Base-by-base conservation (phyloP, 2,113 vertebrate genomes). In the Pimephales promelas region DNA sequence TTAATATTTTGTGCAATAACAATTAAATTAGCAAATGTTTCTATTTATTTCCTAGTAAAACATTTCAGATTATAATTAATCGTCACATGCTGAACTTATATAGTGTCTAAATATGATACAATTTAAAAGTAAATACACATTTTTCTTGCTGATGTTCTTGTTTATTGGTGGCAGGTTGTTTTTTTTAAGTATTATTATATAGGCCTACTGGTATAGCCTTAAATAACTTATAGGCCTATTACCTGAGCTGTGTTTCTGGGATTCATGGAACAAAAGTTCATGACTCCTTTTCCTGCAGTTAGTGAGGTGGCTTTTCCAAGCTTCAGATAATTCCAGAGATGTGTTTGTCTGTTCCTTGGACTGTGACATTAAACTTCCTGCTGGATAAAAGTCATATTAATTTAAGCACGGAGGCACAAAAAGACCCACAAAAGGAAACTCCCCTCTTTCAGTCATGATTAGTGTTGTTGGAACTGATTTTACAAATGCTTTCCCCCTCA, bases 301-400 rank as follows among this genome's bases (percentile, higher is more conserved):
- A 34, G 62, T 68, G 64, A 36, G 18, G 18, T 40, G 68, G 10
- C 45, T 71, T 71, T 71, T 71, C 68, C 68, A 22, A 68, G 64
- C 31, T 71, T 71, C 11, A 45, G 68, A 71, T 71, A n/a, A 45
- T 71, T 45, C 40, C 9, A 74, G 45, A 49, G 71, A 20, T 74
- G 34, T 64, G 22, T 56, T 34, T 11, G 54, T 52, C 45, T 71
- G 24, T 64, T 31, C 28, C 14, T 64, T 34, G 28, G n/a, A 64
- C n/a, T 52, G n/a, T 57, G 34, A 40, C 8, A 10, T 82, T 82
- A 49, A 61, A 49, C 20, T 47, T 34, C 54, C 52, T 77, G 13
- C 13, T 26, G 36, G 14, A 61, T 24, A 26, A 78, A 78, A 24
- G 13, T 26, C 2, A 36, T 10, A 6, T 64, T 6, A 34, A 74